phyloP scores from a whole-genome alignment of 2,797 vertebrate species.

The Miichthys miiuy region DNA sequence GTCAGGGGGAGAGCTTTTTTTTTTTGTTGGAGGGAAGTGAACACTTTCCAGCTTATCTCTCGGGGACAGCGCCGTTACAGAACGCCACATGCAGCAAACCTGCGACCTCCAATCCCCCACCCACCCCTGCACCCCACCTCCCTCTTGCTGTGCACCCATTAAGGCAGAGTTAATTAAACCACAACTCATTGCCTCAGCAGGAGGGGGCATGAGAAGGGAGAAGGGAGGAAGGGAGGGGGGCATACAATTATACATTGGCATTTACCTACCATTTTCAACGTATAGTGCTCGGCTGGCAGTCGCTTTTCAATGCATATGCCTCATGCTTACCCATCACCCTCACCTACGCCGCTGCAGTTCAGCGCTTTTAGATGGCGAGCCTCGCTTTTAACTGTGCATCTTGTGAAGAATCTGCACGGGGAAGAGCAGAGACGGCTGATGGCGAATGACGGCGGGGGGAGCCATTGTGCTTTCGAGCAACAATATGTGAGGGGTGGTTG shows the following conservation, averaged over 20 bases:
- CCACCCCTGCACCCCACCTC: constrained; percentile 18
- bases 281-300: constrained; percentile 62
- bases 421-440: background rate
- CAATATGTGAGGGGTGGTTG: constrained; percentile 22
- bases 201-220: constrained; percentile 49
- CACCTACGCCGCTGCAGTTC: constrained; percentile 10
- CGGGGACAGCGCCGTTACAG: constrained; percentile 61
- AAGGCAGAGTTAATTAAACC: constrained; percentile 85
- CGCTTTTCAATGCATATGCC: constrained; percentile 43
- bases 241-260: constrained; percentile 70
- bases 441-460: background rate
- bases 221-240: constrained; percentile 2
- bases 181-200: constrained; percentile 79
- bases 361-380: constrained; percentile 17
- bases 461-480: constrained; percentile 25
- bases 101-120: constrained; percentile 48
- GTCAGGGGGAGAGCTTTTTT: constrained; percentile 45
- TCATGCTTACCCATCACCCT: constrained; percentile 26
- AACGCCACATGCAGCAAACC: constrained; percentile 62
- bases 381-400: constrained; percentile 43
- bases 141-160: constrained; percentile 78
- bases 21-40: constrained; percentile 35
- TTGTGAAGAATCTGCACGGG: constrained; percentile 24
- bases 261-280: constrained; percentile 69
- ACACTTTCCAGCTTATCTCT: constrained; percentile 69